Conservation (phyloP, 2,113 vertebrate species). For the Felis catus region F.catus_Fca126_mat1.0 CM031427.1:1106001-1106500, state of each 20-base stretch:
- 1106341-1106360: not conserved
- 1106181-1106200: constrained; percentile 52
- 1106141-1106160: constrained; percentile 34
- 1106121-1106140: not conserved
- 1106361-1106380: not conserved
- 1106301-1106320: constrained; percentile 48
- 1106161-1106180: constrained; percentile 4
- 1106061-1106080: not conserved
- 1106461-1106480: not conserved
- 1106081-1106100: not conserved
- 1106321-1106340: not conserved
- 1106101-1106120: not conserved
- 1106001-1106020: not conserved
- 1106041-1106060: not conserved
- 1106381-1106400: not conserved
- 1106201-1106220: not conserved
- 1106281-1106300: not conserved
- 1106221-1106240: constrained; percentile 49
- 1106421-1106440: not conserved
- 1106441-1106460: not conserved
- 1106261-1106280: not conserved
- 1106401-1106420: not conserved
- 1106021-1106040: not conserved
- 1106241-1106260: not conserved
- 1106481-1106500: not conserved